These are phyloP conservation scores for Clepsis dumicolana DNA, from an alignment of 2,888 invertebrate species.

Conservation along the genomic window DNA sequence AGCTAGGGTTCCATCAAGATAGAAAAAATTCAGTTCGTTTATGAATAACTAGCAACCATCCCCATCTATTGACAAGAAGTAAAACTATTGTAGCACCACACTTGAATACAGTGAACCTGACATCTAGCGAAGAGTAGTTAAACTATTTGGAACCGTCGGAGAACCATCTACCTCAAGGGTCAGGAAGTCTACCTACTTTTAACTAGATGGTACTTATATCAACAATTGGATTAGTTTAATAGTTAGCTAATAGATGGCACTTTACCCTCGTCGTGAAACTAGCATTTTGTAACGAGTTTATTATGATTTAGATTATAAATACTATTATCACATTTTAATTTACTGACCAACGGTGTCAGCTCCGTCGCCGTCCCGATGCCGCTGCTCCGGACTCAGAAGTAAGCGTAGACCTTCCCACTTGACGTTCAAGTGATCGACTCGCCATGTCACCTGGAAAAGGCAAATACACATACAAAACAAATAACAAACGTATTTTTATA, in stretches of 20 bases:
- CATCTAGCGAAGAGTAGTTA: not conserved
- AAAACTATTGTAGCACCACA: not conserved
- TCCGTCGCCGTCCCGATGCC: slow-evolving; percentile 68
- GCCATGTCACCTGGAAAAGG: slow-evolving; percentile 86
- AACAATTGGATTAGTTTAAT: not conserved
- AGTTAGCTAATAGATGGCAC: not conserved
- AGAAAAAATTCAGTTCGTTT: no score
- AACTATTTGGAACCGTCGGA: not conserved
- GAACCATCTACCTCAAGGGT: not conserved
- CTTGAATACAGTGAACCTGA: not conserved
- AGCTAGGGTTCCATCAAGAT: no score
- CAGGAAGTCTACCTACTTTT: not conserved
- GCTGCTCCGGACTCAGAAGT: slow-evolving; percentile 88
- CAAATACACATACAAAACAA: slow-evolving; percentile 6
- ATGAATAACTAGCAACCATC: no score
- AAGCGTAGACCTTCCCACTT: slow-evolving; percentile 93
- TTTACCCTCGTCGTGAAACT: not conserved
- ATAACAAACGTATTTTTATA: no score
- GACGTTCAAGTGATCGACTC: slow-evolving; percentile 90
- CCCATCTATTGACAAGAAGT: not conserved
- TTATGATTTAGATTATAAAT: no score
- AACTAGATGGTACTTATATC: slow-evolving; percentile 36
- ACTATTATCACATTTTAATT: no score
- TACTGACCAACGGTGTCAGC: slow-evolving; percentile 76
- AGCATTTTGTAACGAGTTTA: not conserved